Percentiles rank a stretch among this genome's conserved stretches.
Evolutionary conservation across 2,113 vertebrate genomes (phyloP).

Genomic region (Chelonoidis abingdonii): DNA sequence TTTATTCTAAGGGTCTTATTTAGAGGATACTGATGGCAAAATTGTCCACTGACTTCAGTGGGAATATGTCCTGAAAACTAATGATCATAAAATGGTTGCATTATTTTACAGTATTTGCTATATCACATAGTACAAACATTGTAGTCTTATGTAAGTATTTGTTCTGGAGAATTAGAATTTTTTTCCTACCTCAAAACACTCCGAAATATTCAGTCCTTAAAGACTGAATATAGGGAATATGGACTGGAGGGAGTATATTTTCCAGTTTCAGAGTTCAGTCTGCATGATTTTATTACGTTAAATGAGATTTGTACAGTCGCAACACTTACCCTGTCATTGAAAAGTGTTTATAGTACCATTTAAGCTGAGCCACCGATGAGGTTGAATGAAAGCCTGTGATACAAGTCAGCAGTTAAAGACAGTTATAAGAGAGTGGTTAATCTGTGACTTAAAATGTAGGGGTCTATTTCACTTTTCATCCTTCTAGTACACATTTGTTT

Average conservation of each 20-base stretch:
- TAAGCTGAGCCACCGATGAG: not conserved
- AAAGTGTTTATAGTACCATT: not conserved
- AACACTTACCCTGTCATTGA: not conserved
- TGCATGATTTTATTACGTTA: not conserved
- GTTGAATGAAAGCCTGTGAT: not conserved
- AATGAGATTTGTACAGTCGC: not conserved
- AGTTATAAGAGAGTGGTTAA: not conserved
- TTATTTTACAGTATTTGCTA: not conserved
- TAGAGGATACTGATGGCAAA: too few relatives aligned
- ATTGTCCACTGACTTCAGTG: not conserved
- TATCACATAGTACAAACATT: not conserved
- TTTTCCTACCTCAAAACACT: not conserved
- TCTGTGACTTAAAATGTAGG: not conserved
- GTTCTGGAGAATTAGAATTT: not conserved
- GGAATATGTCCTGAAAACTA: not conserved
- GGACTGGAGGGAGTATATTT: not conserved
- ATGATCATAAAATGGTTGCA: not conserved
- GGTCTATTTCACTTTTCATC: not conserved
- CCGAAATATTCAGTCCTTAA: not conserved
- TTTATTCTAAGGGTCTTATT: fast-evolving
- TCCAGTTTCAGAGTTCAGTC: not conserved
- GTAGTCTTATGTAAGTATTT: not conserved
- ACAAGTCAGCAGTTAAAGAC: not conserved
- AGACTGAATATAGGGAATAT: not conserved
- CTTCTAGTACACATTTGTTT: not conserved